Evolutionary conservation across 2,113 vertebrate genomes (phyloP).

Genomic region (Morone saxatilis): DNA sequence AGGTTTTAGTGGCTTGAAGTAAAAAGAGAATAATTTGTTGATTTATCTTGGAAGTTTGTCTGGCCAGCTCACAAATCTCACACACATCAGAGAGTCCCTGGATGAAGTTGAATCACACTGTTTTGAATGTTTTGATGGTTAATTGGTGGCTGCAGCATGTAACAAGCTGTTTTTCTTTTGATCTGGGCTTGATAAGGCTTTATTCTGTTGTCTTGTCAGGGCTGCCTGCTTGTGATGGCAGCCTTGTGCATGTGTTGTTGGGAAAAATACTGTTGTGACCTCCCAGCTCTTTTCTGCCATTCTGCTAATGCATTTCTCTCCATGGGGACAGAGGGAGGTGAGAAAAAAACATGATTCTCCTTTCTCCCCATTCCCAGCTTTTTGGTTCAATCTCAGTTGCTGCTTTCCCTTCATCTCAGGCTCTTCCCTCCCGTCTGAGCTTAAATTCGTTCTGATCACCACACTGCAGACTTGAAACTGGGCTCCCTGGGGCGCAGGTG

Average conservation of each 20-base stretch:
- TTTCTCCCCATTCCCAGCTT: conserved; percentile 25
- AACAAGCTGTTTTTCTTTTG: conserved; percentile 52
- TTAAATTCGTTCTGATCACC: conserved; percentile 54
- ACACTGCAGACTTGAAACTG: conserved; percentile 54
- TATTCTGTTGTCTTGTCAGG: conserved; percentile 22
- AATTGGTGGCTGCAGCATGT: conserved; percentile 13
- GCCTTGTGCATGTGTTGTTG: conserved; percentile 25
- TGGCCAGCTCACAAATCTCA: conserved; percentile 1
- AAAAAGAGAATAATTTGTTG: conserved; percentile 46
- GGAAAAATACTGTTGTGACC: conserved; percentile 49
- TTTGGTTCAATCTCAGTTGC: conserved; percentile 29
- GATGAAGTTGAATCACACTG: conserved; percentile 34
- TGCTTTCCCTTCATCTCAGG: conserved; percentile 46
- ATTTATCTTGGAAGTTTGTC: conserved; percentile 23
- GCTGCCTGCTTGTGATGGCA: conserved; percentile 35
- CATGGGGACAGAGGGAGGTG: conserved; percentile 54
- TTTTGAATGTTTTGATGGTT: conserved; percentile 42
- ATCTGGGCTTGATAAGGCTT: conserved; percentile 7
- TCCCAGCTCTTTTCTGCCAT: conserved; percentile 48
- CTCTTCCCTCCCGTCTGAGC: conserved; percentile 16
- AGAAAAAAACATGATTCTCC: conserved; percentile 33
- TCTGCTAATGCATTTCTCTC: conserved; percentile 68
- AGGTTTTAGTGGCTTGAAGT: conserved; percentile 40
- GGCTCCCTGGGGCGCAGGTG: conserved; percentile 57
- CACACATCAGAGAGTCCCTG: conserved; percentile 17